Conservation (phyloP, 2,888 invertebrate species). For the Ornithoptera priamus region DNA sequence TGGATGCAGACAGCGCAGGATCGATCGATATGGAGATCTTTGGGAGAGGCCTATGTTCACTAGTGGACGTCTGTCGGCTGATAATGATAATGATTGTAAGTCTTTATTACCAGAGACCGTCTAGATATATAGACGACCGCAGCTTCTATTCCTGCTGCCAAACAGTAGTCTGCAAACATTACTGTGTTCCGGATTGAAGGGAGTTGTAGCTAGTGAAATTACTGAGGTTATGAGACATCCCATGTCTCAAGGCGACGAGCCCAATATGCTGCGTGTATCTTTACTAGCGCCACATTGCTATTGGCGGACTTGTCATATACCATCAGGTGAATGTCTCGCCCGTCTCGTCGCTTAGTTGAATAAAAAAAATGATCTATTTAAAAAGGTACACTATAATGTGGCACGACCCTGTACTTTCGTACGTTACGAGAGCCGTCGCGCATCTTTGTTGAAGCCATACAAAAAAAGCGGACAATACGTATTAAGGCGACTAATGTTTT, state of each 20-base stretch:
- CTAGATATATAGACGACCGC: too few species aligned
- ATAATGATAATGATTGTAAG: too few species aligned
- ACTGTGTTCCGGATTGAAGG: too few species aligned
- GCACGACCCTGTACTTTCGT: conserved; percentile 1
- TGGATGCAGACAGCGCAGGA: too few species aligned
- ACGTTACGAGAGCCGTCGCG: conserved; percentile 10
- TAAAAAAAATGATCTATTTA: background rate
- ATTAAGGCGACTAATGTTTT: conserved; percentile 21
- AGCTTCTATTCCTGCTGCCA: too few species aligned
- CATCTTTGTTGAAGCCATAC: conserved; percentile 27
- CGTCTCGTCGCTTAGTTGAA: background rate
- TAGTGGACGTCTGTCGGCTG: too few species aligned
- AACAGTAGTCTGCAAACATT: too few species aligned
- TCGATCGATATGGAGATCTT: too few species aligned
- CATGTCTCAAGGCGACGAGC: background rate
- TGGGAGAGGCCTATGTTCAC: too few species aligned
- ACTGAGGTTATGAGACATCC: background rate
- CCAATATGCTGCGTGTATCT: background rate
- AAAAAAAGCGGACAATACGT: conserved; percentile 5
- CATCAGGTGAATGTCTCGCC: background rate
- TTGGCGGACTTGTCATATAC: too few species aligned
- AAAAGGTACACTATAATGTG: background rate
- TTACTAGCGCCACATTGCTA: background rate
- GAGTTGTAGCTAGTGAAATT: background rate
- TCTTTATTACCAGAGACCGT: too few species aligned